Evolutionary conservation across 2,113 vertebrate species (phyloP), one percentile per base, ranked within the genome.

Genomic region (Pelusios castaneus): DNA sequence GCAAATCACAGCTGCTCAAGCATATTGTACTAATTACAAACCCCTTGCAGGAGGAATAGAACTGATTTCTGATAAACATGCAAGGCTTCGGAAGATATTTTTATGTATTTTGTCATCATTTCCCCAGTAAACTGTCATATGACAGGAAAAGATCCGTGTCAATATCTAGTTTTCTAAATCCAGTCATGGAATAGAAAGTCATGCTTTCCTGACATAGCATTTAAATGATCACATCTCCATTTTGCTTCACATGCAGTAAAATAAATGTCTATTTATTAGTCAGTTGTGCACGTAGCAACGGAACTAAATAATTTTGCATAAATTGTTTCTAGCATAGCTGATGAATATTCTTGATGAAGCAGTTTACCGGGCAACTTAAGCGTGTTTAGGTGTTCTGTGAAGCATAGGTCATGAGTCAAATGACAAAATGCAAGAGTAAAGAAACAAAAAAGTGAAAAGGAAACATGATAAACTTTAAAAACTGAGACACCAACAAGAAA

Each of bases 161-260:
- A 63, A 91, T 87, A 95, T 87, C 91, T 95, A 92, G 89, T 45
- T 95, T 94, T 94, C 91, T 80, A 94, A 94, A 89, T 95, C 78
- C 85, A 60, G 13, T 38, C 25, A 13, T 52, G 92, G 88, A 41
- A 38, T 25, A 81, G 47, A 94, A 92, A 96, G 88, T 88, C 89
- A 87, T 70, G 82, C 82, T 58, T 93, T 81, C 87, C 83, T 95
- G 88, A 86, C 25, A 92, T 91, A 92, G 91, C 83, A 96, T 84
- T 97, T 90, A 96, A 94, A 89, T 93, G 92, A 79, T 63, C 88
- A 51, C 34, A 95, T 93, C 73, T 91, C 41, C 29, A 56, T 82
- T 91, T 91, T 90, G 56, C 34, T 89, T 92, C n/a, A 95, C 13
- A 90, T 24, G 51, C 24, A 55, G 10, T 41, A 55, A 81, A 55